phyloP scores from a whole-genome alignment of 2,797 vertebrate species.

The Synanceia verrucosa region DNA sequence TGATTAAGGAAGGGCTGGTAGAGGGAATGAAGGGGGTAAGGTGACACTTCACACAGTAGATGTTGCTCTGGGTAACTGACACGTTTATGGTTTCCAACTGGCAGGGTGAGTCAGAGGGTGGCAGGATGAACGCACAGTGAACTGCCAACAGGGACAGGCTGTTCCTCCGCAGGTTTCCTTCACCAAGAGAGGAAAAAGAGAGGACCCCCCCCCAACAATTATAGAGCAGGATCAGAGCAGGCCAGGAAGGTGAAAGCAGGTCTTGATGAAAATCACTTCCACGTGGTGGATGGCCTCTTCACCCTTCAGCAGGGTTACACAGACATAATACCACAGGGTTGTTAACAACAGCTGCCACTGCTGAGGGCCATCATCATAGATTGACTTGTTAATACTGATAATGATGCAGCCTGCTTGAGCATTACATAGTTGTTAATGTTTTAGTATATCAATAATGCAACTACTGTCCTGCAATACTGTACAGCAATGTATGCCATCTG shows the following conservation, averaged over 20 bases:
- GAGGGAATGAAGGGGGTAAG: constrained; percentile 29
- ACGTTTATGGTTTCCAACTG: constrained; percentile 71
- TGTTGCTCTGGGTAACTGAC: constrained; percentile 56
- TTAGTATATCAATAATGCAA: background rate
- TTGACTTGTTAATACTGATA: background rate
- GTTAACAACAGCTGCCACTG: background rate
- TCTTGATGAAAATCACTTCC: constrained; percentile 76
- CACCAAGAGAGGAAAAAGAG: constrained; percentile 58
- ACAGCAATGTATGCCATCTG: too few species aligned
- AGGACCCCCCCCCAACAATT: constrained; percentile 38
- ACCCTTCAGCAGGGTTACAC: constrained; percentile 18
- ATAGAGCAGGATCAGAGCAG: constrained; percentile 47
- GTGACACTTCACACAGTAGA: constrained; percentile 62
- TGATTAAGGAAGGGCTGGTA: constrained; percentile 53
- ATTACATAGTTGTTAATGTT: background rate
- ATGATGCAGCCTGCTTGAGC: constrained; percentile 7
- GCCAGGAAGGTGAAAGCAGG: constrained; percentile 71
- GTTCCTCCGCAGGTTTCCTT: constrained; percentile 66
- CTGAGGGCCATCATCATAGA: background rate
- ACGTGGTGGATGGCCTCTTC: constrained; percentile 48
- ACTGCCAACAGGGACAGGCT: constrained; percentile 32
- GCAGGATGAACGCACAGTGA: constrained; percentile 65
- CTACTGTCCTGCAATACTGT: background rate
- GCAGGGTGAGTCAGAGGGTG: constrained; percentile 60
- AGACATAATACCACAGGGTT: constrained; percentile 15